phyloP scores from a whole-genome alignment of 2,797 vertebrate species.

The Chaunax sp. region DNA sequence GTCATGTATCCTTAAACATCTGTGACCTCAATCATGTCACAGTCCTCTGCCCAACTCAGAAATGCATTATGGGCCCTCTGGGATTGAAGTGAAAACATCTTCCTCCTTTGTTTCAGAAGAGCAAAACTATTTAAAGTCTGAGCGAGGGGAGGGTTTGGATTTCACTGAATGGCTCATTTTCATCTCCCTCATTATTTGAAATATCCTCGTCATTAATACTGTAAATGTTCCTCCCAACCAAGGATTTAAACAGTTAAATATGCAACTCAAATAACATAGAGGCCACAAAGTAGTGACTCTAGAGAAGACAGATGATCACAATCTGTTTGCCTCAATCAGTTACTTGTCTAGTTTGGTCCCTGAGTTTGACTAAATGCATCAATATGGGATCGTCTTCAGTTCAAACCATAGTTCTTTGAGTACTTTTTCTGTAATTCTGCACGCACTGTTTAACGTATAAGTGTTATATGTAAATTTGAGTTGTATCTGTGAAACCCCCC shows the following conservation, averaged over 20 bases:
- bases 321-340: constrained; percentile 46
- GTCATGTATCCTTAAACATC: constrained; percentile 53
- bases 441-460: constrained; percentile 16
- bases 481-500: too few species aligned
- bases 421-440: constrained; percentile 26
- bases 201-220: not conserved
- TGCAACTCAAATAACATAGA: constrained; percentile 20
- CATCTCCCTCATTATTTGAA: not conserved
- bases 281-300: constrained; percentile 23
- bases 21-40: constrained; percentile 60
- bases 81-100: constrained; percentile 67
- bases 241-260: constrained; percentile 25
- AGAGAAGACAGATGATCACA: constrained; percentile 27
- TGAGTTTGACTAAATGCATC: constrained; percentile 65
- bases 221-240: not conserved
- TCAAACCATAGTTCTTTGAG: constrained; percentile 38
- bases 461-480: constrained; percentile 5
- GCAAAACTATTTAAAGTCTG: constrained; percentile 48
- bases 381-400: constrained; percentile 53
- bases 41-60: constrained; percentile 33
- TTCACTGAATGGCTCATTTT: constrained; percentile 26
- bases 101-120: constrained; percentile 51
- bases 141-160: constrained; percentile 20
- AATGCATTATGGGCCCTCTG: constrained; percentile 58
- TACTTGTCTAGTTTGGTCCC: constrained; percentile 55